Evolutionary conservation across 2,888 invertebrate genomes (phyloP), one percentile per base, ranked within the genome.

Genomic region (Lysandra coridon): DNA sequence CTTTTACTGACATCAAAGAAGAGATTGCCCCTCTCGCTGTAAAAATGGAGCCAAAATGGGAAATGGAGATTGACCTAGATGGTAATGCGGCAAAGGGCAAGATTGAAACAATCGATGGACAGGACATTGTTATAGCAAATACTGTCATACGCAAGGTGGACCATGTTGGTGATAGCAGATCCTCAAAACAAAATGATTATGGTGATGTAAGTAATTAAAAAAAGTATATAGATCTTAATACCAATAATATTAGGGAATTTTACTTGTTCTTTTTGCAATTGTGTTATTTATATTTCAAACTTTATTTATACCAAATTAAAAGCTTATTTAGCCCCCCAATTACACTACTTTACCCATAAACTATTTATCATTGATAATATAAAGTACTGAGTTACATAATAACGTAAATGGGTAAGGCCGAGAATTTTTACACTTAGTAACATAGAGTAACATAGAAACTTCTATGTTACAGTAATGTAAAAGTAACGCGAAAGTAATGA

Each of bases 101-200:
- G 23, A 85, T 89, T 40, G 91, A 92, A 49, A 87, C 88, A 33
- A 87, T 89, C 78, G 90, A 92, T 77, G 88, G 88, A 1, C 91
- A 91, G 80, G 90, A 94, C 81, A 90, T 94, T 81, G 89, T 94
- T 4, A 94, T 94, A 82, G 94, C 94, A 5, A 91, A 94, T 78
- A 94, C 94, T 79, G 89, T 94, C 5, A 94, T 94, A 80, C 89
- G 92, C 81, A 94, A 94, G 87, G 89, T 94, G n/a, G 94, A 94
- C 80, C 86, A 87, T 30, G 86, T 85, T 81, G 79, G 79, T 37
- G 87, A 89, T 44, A 83, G 83, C 87, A 79, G 84, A 84, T 60
- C 86, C 87, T 64, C 33, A 1, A 57, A 76, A 3, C 64, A 80
- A 17, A 80, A 17, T 69, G 79, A 78, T 80, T 89, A 89, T 78